phyloP scores from a whole-genome alignment of 2,797 vertebrate species.

The Typhlichthys eigenmanni region DNA sequence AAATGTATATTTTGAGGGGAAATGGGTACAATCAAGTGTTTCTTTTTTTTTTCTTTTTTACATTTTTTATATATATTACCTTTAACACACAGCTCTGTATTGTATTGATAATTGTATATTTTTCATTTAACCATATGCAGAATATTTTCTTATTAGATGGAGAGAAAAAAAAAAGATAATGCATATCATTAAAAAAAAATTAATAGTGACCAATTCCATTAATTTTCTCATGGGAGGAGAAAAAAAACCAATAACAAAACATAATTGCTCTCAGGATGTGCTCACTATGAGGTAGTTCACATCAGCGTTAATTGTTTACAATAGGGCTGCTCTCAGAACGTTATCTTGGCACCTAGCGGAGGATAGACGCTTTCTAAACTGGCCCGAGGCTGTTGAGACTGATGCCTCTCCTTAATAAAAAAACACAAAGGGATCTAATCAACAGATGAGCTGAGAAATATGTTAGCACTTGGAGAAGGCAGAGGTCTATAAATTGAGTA shows the following conservation, averaged over 20 bases:
- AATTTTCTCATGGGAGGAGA: constrained; percentile 36
- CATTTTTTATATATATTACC: constrained; percentile 54
- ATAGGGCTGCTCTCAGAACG: constrained; percentile 40
- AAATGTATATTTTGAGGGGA: constrained; percentile 65
- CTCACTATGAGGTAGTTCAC: constrained; percentile 38
- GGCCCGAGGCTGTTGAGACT: not conserved
- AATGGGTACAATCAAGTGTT: constrained; percentile 69
- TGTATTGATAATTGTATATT: constrained; percentile 83
- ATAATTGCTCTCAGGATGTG: constrained; percentile 49
- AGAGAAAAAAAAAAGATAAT: constrained; percentile 33
- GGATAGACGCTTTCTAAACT: constrained; percentile 29
- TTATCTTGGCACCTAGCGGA: constrained; percentile 53
- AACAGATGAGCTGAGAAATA: constrained; percentile 10
- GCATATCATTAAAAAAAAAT: constrained; percentile 24
- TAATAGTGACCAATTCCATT: constrained; percentile 43
- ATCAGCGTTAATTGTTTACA: constrained; percentile 68
- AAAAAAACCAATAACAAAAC: constrained; percentile 15
- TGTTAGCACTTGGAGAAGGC: constrained; percentile 48
- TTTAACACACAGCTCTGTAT: constrained; percentile 74
- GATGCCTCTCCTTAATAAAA: constrained; percentile 23
- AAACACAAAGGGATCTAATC: constrained; percentile 50
- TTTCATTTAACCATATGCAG: constrained; percentile 85
- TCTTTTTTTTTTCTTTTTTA: constrained; percentile 49
- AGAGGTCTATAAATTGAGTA: constrained; percentile 7
- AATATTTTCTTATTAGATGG: constrained; percentile 90